Base-by-base conservation (phyloP, 23 tunicate species). In the Phallusia fumigata region DNA sequence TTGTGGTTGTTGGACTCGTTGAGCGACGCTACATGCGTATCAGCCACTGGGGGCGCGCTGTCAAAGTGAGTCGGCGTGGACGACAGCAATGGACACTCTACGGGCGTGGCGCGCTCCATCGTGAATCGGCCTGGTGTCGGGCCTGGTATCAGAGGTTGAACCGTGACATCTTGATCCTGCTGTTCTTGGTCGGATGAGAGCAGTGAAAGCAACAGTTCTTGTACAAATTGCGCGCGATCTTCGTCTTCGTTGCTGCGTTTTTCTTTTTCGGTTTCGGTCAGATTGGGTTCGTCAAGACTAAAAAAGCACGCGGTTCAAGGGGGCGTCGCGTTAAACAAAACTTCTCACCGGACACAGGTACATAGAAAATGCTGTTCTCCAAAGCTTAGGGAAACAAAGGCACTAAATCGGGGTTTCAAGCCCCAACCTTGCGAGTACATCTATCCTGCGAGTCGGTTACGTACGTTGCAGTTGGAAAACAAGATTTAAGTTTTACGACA, bases 181-280 rank as follows among this genome's bases (percentile, higher is more conserved):
- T 45, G 21, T 18, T 76, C 76, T 19, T 83, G 44, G 52, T 75
- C 76, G 34, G 65, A 10, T 15, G 87, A 76, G 35, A 86, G 84
- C 81, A 91, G 40, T 10, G 89, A 75, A 26, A 85, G 78, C 52
- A 91, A 26, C 33, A 91, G 73, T 79, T 91, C 96, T 40, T 89
- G 90, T 32, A 86, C 96, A 51, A 91, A 91, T 31, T 72, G 74
- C 52, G 83, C 82, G 58, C 89, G 87, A 31, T 91, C 85, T 26
- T 32, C 30, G 34, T 76, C 85, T 34, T 91, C 96, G 31, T 73
- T 79, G 64, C 36, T 58, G 52, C 78, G 87, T 45, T 79, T 52
- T 52, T 91, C 88, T 19, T 65, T 31, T 33, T 89, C 90, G 0
- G 65, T 78, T 19, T 64, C 85, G 2, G 87, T 47, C 18, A 87